Conservation (phyloP, 2,888 invertebrate species). For the Tachina lurida region DNA sequence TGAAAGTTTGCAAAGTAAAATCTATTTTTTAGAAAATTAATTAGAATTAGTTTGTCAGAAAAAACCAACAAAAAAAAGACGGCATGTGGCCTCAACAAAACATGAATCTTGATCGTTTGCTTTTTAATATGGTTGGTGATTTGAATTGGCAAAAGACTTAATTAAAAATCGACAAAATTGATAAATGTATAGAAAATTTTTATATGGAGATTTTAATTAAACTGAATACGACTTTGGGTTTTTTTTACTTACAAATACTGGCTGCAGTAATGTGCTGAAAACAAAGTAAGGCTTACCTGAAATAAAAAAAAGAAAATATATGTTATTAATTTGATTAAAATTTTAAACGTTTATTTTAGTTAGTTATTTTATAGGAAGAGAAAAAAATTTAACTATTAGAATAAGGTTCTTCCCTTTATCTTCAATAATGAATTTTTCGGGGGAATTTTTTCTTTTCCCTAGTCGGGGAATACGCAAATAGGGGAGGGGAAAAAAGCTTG, state of each 20-base stretch:
- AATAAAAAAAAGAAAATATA: slow-evolving; percentile 18
- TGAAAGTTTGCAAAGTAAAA: slow-evolving; percentile 28
- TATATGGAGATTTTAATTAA: neutral
- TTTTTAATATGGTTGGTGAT: neutral
- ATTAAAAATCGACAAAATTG: slow-evolving; percentile 24
- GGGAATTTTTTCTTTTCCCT: no score
- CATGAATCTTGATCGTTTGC: slow-evolving; percentile 20
- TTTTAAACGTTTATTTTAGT: no score
- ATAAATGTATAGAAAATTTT: neutral
- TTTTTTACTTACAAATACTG: slow-evolving; percentile 34
- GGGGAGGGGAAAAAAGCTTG: no score
- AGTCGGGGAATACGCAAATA: no score
- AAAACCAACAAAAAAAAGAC: neutral
- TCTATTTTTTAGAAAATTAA: slow-evolving; percentile 29
- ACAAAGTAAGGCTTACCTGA: slow-evolving; percentile 24
- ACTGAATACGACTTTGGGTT: neutral
- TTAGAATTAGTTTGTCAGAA: slow-evolving; percentile 24
- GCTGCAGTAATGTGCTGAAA: neutral
- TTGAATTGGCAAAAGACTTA: slow-evolving; percentile 35
- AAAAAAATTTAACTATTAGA: no score
- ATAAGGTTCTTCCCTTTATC: no score
- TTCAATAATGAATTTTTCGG: no score
- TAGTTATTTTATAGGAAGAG: no score
- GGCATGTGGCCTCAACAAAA: slow-evolving; percentile 10
- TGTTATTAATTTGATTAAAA: no score